These are phyloP conservation scores for Thera obeliscata DNA, from an alignment of 2,888 invertebrate genomes.

Conservation along the genomic window DNA sequence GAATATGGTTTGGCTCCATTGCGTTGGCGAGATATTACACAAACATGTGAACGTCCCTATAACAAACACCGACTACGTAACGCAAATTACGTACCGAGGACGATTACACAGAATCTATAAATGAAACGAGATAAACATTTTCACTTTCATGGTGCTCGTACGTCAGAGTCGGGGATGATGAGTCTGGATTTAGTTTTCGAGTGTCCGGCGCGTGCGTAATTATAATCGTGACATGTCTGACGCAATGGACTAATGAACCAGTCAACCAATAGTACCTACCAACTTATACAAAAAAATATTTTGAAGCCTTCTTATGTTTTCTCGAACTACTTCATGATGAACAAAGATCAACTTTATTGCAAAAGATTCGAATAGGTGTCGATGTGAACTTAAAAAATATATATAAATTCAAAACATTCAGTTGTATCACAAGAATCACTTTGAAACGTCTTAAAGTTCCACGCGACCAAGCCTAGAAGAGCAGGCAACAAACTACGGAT, in stretches of 20 bases:
- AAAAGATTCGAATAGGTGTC: too few species aligned
- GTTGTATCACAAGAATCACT: too few species aligned
- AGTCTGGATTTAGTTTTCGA: slow-evolving; percentile 71
- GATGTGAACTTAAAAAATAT: too few species aligned
- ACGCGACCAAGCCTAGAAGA: too few species aligned
- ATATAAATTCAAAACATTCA: too few species aligned
- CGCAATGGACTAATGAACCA: slow-evolving; percentile 46
- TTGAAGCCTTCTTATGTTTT: too few species aligned
- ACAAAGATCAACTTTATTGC: too few species aligned
- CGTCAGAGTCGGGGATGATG: slow-evolving; percentile 69
- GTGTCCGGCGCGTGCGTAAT: slow-evolving; percentile 65
- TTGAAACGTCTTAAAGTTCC: too few species aligned
- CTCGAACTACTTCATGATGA: too few species aligned
- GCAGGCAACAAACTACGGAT: too few species aligned
- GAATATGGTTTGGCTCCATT: slow-evolving; percentile 20
- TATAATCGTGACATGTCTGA: slow-evolving; percentile 70
- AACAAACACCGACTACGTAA: slow-evolving; percentile 55
- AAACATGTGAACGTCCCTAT: slow-evolving; percentile 24
- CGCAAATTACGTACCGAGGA: slow-evolving; percentile 59
- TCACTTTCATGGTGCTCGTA: slow-evolving; percentile 57
- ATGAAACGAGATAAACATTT: slow-evolving; percentile 66
- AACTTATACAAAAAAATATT: not conserved
- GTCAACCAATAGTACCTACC: slow-evolving; percentile 22
- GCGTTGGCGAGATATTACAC: slow-evolving; percentile 44
- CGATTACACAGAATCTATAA: slow-evolving; percentile 70